A percentile compares a stretch with the other conserved stretches of the same genome.
phyloP scores from a whole-genome alignment of 2,113 vertebrate species.

The Holacanthus passer region DNA sequence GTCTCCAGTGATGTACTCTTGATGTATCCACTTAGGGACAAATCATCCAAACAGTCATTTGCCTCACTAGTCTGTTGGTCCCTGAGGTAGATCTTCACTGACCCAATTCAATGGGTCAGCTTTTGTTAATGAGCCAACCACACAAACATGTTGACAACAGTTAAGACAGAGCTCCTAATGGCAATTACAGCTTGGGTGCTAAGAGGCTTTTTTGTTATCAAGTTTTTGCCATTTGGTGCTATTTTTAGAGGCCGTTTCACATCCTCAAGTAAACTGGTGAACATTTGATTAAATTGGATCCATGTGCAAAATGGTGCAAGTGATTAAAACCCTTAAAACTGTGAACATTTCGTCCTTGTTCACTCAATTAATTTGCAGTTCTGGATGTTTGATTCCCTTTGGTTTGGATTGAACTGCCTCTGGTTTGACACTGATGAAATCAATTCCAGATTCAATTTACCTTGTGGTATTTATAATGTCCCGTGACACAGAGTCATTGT shows the following conservation, averaged over 20 bases:
- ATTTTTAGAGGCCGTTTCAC: conserved; percentile 40
- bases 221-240: conserved; percentile 22
- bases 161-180: conserved; percentile 35
- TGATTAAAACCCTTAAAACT: conserved; percentile 52
- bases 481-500: conserved; percentile 59
- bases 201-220: conserved; percentile 43
- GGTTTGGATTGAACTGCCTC: conserved; percentile 26
- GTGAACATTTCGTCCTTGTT: conserved; percentile 29
- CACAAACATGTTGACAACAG: conserved; percentile 55
- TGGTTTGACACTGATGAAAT: conserved; percentile 65
- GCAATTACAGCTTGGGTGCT: conserved; percentile 32
- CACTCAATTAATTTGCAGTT: conserved; percentile 40
- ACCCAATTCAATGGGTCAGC: conserved; percentile 71
- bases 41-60: conserved; percentile 78
- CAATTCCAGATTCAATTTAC: conserved; percentile 65
- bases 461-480: conserved; percentile 57
- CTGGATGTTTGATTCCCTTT: conserved; percentile 50
- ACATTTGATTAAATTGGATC: conserved; percentile 53
- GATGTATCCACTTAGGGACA: conserved; percentile 77
- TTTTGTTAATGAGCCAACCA: conserved; percentile 78
- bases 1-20: conserved; percentile 66
- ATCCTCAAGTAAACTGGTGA: conserved; percentile 23
- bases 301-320: conserved; percentile 44
- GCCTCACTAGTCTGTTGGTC: conserved; percentile 71
- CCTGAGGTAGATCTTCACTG: conserved; percentile 66